Percentiles rank a stretch among this genome's conserved stretches.
These are phyloP conservation scores for Lutjanus erythropterus DNA, from an alignment of 2,113 vertebrate genomes.

Conservation along the genomic window DNA sequence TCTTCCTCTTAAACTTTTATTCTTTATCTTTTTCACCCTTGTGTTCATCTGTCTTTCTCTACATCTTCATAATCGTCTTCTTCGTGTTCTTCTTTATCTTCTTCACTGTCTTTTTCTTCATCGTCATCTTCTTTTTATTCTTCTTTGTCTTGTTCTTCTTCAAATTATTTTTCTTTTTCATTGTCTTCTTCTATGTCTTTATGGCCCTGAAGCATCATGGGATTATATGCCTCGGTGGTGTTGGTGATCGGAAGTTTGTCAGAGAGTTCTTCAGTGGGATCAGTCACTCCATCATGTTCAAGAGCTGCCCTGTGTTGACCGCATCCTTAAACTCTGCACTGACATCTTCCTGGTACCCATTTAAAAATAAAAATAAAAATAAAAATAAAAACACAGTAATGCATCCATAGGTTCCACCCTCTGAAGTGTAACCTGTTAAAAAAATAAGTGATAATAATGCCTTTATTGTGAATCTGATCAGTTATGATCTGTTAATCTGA, in stretches of 20 bases:
- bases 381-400: too few relatives aligned
- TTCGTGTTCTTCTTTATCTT: too few relatives aligned
- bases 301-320: conserved; percentile 92
- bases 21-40: too few relatives aligned
- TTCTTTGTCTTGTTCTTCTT: neutral
- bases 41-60: too few relatives aligned
- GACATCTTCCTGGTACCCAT: conserved; percentile 92
- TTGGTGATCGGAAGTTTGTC: conserved; percentile 91
- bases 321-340: conserved; percentile 89
- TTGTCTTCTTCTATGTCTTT: too few relatives aligned
- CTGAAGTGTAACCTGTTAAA: neutral
- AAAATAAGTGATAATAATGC: neutral
- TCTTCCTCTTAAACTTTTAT: too few relatives aligned
- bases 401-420: neutral
- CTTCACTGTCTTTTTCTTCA: too few relatives aligned
- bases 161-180: too few relatives aligned
- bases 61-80: too few relatives aligned
- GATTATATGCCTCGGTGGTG: conserved; percentile 93
- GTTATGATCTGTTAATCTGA: too few relatives aligned
- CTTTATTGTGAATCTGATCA: too few relatives aligned
- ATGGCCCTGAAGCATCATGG: conserved; percentile 89
- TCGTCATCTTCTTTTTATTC: neutral
- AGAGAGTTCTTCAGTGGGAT: conserved; percentile 97
- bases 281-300: conserved; percentile 96
- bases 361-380: too few relatives aligned